phyloP scores from a whole-genome alignment of 2,113 vertebrate genomes.

The Lota lota region DNA sequence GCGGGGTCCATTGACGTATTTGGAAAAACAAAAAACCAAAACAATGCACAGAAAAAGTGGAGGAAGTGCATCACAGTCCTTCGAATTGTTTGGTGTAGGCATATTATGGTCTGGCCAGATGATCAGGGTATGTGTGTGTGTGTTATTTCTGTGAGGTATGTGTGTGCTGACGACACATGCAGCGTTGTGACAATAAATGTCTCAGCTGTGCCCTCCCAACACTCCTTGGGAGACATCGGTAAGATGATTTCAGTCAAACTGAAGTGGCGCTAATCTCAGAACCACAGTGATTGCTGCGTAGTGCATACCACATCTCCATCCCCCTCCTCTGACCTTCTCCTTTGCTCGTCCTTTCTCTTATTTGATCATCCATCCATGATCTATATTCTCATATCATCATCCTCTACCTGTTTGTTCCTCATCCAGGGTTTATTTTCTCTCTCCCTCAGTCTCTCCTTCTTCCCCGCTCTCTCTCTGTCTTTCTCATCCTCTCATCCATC shows the following conservation, averaged over 20 bases:
- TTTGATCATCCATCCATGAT: no score
- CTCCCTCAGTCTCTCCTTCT: not conserved
- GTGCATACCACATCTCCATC: no score
- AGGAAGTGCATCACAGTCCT: not conserved
- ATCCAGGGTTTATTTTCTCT: not conserved
- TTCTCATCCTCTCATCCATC: no score
- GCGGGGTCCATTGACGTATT: no score
- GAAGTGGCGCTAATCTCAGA: no score
- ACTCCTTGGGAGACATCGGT: slow-evolving; percentile 24
- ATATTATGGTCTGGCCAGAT: not conserved
- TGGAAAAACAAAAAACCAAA: slow-evolving; percentile 8
- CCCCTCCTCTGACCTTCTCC: not conserved
- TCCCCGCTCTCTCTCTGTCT: slow-evolving; percentile 1
- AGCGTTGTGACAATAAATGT: slow-evolving; percentile 13
- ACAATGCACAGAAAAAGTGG: slow-evolving; percentile 35
- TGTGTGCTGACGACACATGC: slow-evolving; percentile 4
- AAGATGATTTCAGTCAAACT: no score
- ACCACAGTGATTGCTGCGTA: no score
- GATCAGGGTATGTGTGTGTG: slow-evolving; percentile 1
- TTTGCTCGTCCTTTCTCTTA: no score
- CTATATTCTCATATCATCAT: not conserved
- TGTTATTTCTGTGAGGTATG: not conserved
- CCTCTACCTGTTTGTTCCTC: slow-evolving; percentile 7
- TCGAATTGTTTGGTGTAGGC: slow-evolving; percentile 3
- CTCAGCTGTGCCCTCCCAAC: slow-evolving; percentile 29